These are phyloP conservation scores for Eupsilia transversa DNA, from an alignment of 2,888 invertebrate genomes.

Conservation along the genomic window DNA sequence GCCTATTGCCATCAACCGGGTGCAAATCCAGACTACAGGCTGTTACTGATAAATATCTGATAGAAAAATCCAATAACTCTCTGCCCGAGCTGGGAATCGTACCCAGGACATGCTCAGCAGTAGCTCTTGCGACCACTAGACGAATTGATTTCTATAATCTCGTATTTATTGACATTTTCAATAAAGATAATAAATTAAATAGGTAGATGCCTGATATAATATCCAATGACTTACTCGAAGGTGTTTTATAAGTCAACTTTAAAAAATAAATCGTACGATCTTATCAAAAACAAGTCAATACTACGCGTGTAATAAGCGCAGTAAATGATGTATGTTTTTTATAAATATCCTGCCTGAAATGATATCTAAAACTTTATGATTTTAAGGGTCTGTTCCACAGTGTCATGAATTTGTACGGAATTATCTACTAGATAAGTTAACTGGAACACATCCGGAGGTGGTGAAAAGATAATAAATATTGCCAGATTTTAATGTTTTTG, in stretches of 20 bases:
- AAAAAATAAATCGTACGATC: not conserved
- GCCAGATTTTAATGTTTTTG: not conserved
- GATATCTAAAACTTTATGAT: not conserved
- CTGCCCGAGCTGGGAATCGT: not conserved
- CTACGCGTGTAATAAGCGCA: not conserved
- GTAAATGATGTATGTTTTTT: not conserved
- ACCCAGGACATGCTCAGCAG: not conserved
- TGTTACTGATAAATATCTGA: not conserved
- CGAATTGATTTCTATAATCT: slow-evolving; percentile 4
- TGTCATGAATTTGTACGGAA: no score
- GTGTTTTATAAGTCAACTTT: slow-evolving; percentile 1
- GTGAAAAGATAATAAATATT: not conserved
- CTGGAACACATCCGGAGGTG: not conserved
- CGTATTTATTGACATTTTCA: slow-evolving; percentile 8
- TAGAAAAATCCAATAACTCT: not conserved
- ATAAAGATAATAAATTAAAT: slow-evolving; percentile 3
- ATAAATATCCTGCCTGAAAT: not conserved
- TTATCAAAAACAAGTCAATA: not conserved
- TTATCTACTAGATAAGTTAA: no score
- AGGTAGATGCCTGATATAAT: slow-evolving; percentile 33
- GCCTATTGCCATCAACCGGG: not conserved
- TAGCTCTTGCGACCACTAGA: no score
- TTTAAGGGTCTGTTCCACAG: not conserved
- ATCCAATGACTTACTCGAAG: slow-evolving; percentile 25
- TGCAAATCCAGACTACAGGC: not conserved